Evolutionary conservation across 1,140 invertebrate genomes (phyloP).

Genomic region (Caenorhabditis latens): DNA sequence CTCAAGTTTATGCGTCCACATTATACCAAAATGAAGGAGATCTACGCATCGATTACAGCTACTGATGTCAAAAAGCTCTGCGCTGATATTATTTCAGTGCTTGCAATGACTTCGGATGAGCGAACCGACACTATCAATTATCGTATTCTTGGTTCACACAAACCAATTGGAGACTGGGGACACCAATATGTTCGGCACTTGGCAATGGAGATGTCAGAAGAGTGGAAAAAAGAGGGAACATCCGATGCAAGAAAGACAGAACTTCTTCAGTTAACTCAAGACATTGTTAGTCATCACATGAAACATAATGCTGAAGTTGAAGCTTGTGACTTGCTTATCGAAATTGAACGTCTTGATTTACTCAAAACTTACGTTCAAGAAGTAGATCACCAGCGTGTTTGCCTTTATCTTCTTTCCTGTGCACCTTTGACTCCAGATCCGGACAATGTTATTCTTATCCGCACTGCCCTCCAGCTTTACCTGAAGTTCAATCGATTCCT

Average conservation of each 20-base stretch:
- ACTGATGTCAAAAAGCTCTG: constrained; percentile 82
- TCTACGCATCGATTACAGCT: constrained; percentile 85
- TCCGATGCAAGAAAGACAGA: constrained; percentile 71
- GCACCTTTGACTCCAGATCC: constrained; percentile 97
- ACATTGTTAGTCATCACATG: constrained; percentile 98
- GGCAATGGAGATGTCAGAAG: constrained; percentile 91
- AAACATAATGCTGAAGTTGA: constrained; percentile 98
- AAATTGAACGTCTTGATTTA: constrained; percentile 92
- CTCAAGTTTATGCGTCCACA: constrained; percentile 95
- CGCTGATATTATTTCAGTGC: constrained; percentile 91
- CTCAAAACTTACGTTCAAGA: constrained; percentile 90
- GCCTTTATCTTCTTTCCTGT: constrained; percentile 94
- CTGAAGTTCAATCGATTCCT: constrained; percentile 93
- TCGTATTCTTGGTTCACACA: constrained; percentile 83
- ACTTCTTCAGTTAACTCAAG: constrained; percentile 85
- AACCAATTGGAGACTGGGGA: constrained; percentile 95
- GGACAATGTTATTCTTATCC: constrained; percentile 90
- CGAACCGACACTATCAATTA: constrained; percentile 92
- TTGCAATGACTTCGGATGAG: constrained; percentile 94
- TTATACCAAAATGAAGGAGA: constrained; percentile 90
- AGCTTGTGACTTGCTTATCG: constrained; percentile 97
- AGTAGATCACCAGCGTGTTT: constrained; percentile 92
- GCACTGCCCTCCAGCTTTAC: constrained; percentile 89
- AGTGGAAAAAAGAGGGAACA: constrained; percentile 85
- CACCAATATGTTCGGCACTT: constrained; percentile 98